phyloP scores from a whole-genome alignment of 2,888 invertebrate species.

The Venusia cambrica region DNA sequence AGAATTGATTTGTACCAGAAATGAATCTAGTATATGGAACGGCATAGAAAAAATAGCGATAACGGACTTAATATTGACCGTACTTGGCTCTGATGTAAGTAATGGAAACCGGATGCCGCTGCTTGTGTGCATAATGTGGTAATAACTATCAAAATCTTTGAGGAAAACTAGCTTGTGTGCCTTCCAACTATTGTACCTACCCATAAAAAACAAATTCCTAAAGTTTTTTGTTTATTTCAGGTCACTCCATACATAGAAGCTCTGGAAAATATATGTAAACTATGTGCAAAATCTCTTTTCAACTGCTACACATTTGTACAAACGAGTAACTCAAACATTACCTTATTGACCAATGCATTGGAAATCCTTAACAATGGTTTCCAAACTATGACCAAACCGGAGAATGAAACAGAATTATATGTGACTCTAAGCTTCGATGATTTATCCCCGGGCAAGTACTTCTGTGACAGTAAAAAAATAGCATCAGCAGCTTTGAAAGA shows the following conservation, averaged over 20 bases:
- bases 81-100: conserved; percentile 51
- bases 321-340: conserved; percentile 38
- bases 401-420: conserved; percentile 43
- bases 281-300: conserved; percentile 44
- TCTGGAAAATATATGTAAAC: conserved; percentile 46
- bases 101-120: background rate
- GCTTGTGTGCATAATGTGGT: no score
- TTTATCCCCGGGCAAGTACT: conserved; percentile 42
- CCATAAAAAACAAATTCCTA: background rate
- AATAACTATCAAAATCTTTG: no score
- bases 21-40: conserved; percentile 43
- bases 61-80: conserved; percentile 41
- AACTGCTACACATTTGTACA: conserved; percentile 50
- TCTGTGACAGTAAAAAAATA: conserved; percentile 42
- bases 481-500: conserved; percentile 41
- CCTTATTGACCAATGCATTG: conserved; percentile 39
- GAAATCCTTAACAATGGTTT: conserved; percentile 39
- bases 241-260: conserved; percentile 38
- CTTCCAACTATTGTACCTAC: no score
- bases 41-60: conserved; percentile 37
- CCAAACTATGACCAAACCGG: conserved; percentile 20
- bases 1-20: conserved; percentile 38
- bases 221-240: conserved; percentile 42
- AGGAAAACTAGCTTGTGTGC: no score
- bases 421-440: conserved; percentile 44